These are phyloP conservation scores for Pogonocherus hispidulus DNA, from an alignment of 2,888 invertebrate species.

Conservation along the genomic window DNA sequence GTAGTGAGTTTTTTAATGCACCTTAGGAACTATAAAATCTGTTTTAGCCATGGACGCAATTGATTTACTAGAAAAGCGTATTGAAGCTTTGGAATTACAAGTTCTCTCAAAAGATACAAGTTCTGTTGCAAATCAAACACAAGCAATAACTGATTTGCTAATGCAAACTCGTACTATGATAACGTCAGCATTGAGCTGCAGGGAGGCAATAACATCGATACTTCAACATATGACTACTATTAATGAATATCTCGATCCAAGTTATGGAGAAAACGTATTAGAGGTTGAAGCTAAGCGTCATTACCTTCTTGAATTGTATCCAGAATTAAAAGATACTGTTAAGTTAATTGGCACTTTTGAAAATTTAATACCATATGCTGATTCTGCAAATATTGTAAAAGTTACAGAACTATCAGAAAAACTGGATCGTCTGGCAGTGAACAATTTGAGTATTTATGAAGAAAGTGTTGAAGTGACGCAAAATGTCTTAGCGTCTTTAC, in stretches of 20 bases:
- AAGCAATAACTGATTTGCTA: conserved; percentile 67
- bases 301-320: conserved; percentile 67
- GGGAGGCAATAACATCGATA: conserved; percentile 68
- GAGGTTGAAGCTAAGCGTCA: conserved; percentile 69
- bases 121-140: conserved; percentile 57
- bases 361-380: conserved; percentile 65
- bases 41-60: conserved; percentile 54
- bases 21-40: too few species aligned
- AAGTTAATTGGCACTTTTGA: conserved; percentile 65
- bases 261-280: conserved; percentile 66
- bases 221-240: conserved; percentile 68
- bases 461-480: conserved; percentile 64
- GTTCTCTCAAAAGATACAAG: conserved; percentile 63
- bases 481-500: conserved; percentile 67
- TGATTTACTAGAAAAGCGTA: conserved; percentile 68
- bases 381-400: conserved; percentile 67
- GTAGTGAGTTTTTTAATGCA: too few species aligned
- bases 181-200: conserved; percentile 70
- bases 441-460: conserved; percentile 66
- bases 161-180: conserved; percentile 70
- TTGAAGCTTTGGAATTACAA: conserved; percentile 68
- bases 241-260: conserved; percentile 69
- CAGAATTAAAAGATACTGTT: conserved; percentile 67
- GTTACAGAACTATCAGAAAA: conserved; percentile 68
- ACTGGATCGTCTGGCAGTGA: conserved; percentile 65